phyloP scores from a whole-genome alignment of 2,888 invertebrate genomes.

The Penaeus monodon region DNA sequence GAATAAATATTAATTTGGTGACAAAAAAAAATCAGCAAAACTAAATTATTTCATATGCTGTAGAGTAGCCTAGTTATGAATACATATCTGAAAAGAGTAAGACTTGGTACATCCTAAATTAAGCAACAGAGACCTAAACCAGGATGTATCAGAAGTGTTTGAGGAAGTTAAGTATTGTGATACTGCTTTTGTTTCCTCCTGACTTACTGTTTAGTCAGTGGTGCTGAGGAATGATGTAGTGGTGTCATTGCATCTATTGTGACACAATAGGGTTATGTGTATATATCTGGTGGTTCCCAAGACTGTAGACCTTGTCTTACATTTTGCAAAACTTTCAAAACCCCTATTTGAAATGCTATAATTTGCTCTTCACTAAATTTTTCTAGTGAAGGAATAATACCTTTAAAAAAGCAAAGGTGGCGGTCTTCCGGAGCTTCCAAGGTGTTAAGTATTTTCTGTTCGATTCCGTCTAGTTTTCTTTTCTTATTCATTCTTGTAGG shows the following conservation, averaged over 20 bases:
- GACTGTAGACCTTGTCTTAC: background rate
- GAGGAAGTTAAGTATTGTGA: too few species aligned
- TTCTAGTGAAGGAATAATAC: conserved; percentile 9
- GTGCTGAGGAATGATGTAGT: background rate
- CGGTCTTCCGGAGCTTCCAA: background rate
- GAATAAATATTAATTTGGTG: too few species aligned
- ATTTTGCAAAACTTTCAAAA: conserved; percentile 3
- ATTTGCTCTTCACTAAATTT: conserved; percentile 1
- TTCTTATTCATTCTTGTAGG: background rate
- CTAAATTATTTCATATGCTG: too few species aligned
- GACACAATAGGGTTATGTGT: background rate
- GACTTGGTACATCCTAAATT: too few species aligned
- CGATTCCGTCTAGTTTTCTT: background rate
- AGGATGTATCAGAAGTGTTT: too few species aligned
- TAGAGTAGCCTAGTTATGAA: too few species aligned
- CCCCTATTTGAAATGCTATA: background rate
- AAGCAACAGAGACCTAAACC: too few species aligned
- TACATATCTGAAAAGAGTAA: too few species aligned
- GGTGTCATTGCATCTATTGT: background rate
- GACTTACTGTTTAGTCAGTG: background rate
- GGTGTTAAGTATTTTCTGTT: background rate
- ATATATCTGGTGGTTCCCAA: background rate
- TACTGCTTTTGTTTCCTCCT: too few species aligned
- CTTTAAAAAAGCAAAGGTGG: background rate
- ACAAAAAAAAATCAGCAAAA: too few species aligned